A percentile compares a stretch with the other conserved stretches of the same genome.
phyloP scores from a whole-genome alignment of 1,140 invertebrate species.

The Globodera rostochiensis region DNA sequence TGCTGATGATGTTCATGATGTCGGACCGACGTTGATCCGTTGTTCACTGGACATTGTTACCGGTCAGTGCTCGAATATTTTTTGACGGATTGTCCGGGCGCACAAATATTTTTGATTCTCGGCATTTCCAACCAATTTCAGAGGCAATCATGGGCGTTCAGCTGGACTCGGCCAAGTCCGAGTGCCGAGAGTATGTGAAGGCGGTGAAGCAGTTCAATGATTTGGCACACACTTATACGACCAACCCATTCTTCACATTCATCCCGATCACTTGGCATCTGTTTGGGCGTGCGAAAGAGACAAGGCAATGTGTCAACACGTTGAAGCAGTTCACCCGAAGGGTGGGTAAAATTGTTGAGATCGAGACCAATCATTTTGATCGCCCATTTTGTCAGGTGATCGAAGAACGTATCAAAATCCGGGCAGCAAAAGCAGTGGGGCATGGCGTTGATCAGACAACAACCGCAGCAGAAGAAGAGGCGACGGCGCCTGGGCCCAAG shows the following conservation, averaged over 20 bases:
- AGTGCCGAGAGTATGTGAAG: slow-evolving; percentile 76
- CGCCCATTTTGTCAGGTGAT: not conserved
- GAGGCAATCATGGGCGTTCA: slow-evolving; percentile 80
- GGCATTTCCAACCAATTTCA: slow-evolving; percentile 27
- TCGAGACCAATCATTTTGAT: not conserved
- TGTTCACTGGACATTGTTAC: slow-evolving; percentile 33
- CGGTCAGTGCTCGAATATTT: slow-evolving; percentile 45
- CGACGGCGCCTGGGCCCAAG: slow-evolving; percentile 67
- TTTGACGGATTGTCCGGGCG: too few species aligned
- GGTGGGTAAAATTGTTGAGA: slow-evolving; percentile 35
- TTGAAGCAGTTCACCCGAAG: slow-evolving; percentile 48
- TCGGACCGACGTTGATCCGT: not conserved
- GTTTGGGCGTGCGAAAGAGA: slow-evolving; percentile 76
- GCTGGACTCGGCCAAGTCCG: slow-evolving; percentile 74
- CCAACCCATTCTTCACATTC: slow-evolving; percentile 81
- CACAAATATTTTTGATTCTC: too few species aligned
- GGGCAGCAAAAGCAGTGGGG: not conserved
- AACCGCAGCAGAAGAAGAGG: not conserved
- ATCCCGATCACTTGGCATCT: slow-evolving; percentile 79
- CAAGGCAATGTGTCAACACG: slow-evolving; percentile 75
- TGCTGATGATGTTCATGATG: not conserved
- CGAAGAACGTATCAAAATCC: not conserved
- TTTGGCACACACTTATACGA: slow-evolving; percentile 65
- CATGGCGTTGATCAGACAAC: not conserved
- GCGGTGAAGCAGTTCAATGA: slow-evolving; percentile 72